Base-by-base conservation (phyloP, 2,888 invertebrate genomes). In the Volucella bombylans region DNA sequence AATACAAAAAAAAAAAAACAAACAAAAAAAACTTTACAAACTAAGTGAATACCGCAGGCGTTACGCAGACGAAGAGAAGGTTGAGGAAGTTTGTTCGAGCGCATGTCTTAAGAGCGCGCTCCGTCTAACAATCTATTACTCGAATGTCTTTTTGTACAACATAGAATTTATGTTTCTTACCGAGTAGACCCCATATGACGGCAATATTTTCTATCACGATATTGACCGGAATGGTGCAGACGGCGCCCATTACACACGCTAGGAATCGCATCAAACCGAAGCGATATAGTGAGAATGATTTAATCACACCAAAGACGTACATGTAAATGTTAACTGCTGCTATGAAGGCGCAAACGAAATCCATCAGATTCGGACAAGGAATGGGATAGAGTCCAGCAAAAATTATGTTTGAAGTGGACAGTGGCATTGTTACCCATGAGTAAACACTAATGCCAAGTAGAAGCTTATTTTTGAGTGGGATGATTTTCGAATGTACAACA, bases 291-390 rank as follows among this genome's bases (percentile, higher is more conserved):
- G 97, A 97, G 90, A 99, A 98, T 72, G 98, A 98, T 91, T 98
- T 98, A 68, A 98, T 94, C n/a, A 98, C 98, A 86, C 99, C 99
- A 92, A 98, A 99, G 86, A 98, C 95, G 91, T 98, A 99, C 98
- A 99, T 98, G 92, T 99, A 99, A 90, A 98, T 96, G 91, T 97
- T 98, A 77, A 98, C 96, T 82, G 97, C 98, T 86, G 96, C 98
- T 88, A 97, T 96, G 90, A 98, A 98, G 73, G 97, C 96, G 92
- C 97, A 97, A 39, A 97, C 90, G 88, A 97, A 94, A 91, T 98
- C 97, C 89, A 98, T 94, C 57, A 95, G 87, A 78, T 95, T 94
- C 81, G 96, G 96, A 92, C 96, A 97, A 1, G 94, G 97, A 91
- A 96, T 98, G 43, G 98, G 98, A 91, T 95, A 97, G 45, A 97